Conservation (phyloP, 2,888 invertebrate species). For the Apodemia zela region DNA sequence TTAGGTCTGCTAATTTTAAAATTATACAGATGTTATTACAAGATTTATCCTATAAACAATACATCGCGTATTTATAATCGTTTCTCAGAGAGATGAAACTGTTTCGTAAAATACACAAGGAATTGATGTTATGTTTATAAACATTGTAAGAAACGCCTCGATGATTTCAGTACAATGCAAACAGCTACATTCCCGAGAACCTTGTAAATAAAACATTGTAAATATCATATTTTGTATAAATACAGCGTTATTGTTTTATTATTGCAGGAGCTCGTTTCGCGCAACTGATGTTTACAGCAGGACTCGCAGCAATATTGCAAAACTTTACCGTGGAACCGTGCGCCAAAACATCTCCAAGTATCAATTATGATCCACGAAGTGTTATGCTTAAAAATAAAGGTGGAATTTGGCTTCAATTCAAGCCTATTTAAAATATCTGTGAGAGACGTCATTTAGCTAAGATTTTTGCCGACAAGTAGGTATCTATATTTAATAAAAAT, state of each 20-base stretch:
- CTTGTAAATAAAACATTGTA: constrained; percentile 3
- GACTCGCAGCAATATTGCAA: constrained; percentile 53
- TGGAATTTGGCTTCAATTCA: constrained; percentile 65
- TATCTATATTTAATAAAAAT: neutral
- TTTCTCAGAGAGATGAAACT: neutral
- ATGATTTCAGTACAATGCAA: neutral
- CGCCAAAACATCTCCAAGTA: constrained; percentile 53
- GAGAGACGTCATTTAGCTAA: neutral
- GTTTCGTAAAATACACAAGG: neutral
- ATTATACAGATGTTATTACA: neutral
- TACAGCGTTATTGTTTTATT: constrained; percentile 19
- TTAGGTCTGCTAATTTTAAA: neutral
- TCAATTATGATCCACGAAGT: constrained; percentile 66
- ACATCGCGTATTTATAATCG: neutral
- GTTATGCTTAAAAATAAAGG: constrained; percentile 73
- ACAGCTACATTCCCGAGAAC: neutral
- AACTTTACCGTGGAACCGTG: constrained; percentile 59
- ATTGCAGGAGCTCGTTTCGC: constrained; percentile 71
- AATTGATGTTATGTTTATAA: constrained; percentile 1
- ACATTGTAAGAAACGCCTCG: constrained; percentile 1
- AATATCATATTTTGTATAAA: neutral
- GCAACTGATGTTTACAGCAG: constrained; percentile 59
- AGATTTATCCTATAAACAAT: neutral
- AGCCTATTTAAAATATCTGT: constrained; percentile 25
- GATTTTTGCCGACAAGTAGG: neutral